Evolutionary conservation across 2,888 invertebrate species (phyloP).

Genomic region (Netelia fuscicornis): DNA sequence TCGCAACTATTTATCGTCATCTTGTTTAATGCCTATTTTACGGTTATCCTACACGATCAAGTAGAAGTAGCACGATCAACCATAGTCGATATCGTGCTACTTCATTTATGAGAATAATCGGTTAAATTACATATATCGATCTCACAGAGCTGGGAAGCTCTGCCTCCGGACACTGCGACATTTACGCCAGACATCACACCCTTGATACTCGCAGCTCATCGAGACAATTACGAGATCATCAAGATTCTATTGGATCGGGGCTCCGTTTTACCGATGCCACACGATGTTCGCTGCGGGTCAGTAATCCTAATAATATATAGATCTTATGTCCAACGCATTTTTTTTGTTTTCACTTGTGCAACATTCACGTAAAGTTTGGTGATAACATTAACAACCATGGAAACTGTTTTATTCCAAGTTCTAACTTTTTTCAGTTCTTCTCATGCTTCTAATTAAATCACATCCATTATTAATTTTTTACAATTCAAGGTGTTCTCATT

Average conservation of each 20-base stretch:
- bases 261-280: constrained; percentile 96
- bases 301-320: constrained; percentile 46
- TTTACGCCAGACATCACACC: constrained; percentile 99
- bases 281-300: constrained; percentile 92
- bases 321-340: background rate
- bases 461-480: background rate
- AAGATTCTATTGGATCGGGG: constrained; percentile 98
- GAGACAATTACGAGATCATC: constrained; percentile 99
- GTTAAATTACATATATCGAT: constrained; percentile 61
- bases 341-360: background rate
- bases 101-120: constrained; percentile 7
- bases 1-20: constrained; percentile 38
- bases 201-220: constrained; percentile 97
- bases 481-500: background rate
- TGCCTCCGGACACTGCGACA: constrained; percentile 95
- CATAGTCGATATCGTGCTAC: constrained; percentile 14
- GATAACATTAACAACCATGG: background rate
- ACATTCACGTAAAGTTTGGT: too few relatives aligned
- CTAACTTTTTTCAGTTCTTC: background rate
- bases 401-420: background rate
- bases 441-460: background rate
- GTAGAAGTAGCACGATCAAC: constrained; percentile 31
- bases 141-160: constrained; percentile 95
- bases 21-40: constrained; percentile 8
- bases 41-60: constrained; percentile 21